Base-by-base conservation (phyloP, 2,888 invertebrate genomes). In the Scaptomyza polygonia region DNA sequence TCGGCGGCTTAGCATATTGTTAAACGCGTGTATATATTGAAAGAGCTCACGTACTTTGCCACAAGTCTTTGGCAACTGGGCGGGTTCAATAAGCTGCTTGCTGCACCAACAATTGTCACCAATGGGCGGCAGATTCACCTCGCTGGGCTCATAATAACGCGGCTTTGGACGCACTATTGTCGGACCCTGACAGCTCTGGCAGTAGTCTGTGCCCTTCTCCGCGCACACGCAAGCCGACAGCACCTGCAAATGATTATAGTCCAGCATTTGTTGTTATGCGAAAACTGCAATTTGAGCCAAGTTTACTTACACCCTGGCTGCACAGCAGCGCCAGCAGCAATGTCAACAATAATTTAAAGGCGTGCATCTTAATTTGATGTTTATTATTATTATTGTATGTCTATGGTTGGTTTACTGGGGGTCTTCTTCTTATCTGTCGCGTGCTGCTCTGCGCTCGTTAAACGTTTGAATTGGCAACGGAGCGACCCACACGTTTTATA, bases 31-130 rank as follows among this genome's bases (percentile, higher is more conserved):
- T 52, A 89, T 55, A 79, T 89, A 89, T 69, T 89, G 79, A 53
- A 89, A 79, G 32, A 82, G 66, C 64, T 84, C 84, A 91, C 90
- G 82, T 91, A 91, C 91, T 88, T 90, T 88, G 51, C 67, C 70
- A 62, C 88, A 89, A 43, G 85, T 87, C 67, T 89, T 89, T 3
- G 90, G 89, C 16, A 89, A 63, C 48, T 88, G 79, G 1, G 91
- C 90, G 30, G 93, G 92, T 57, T 91, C 89, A 32, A 92, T 91
- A 14, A 91, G 66, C 18, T 89, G 78, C 55, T 91, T 90, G 27
- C 84, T 90, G 72, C 92, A 92, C 82, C 86, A 90, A 62, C 92
- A 92, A 5, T 78, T 89, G 56, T 92, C 91, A 2, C 90, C 91
- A 30, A 91, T 89, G 4, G 91, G 89, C 48, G 86, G 58, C 7